Evolutionary conservation across 2,113 vertebrate genomes (phyloP), one percentile per base, ranked within the genome.

Genomic region (Cebidichthys violaceus): DNA sequence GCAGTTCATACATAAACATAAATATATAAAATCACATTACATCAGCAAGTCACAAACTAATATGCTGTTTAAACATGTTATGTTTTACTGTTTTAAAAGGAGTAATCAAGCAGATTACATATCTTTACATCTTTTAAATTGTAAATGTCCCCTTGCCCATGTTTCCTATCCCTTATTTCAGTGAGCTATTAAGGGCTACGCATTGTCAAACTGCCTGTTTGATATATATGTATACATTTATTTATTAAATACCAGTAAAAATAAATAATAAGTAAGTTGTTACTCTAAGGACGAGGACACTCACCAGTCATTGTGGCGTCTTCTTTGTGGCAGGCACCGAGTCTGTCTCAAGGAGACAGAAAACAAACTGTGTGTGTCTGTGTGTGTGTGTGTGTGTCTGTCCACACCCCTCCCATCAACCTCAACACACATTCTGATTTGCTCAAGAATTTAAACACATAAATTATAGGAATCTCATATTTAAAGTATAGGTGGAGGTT

Each of bases 271-370:
- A 59, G 24, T 27, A 27, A 4, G 6, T 27, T 57, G 1, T 57
- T 27, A 29, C 27, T 79, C 0, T 1, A 6, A 60, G 24, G 73
- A 77, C 69, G 37, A 33, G 57, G 73, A 2, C n/a, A 76, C 94
- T 93, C 83, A 94, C 94, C 91, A 64, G 41, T 54, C 93, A 94
- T 94, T 11, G 59, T 88, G 77, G 6, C 61, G 70, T 79, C 54
- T 65, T 77, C 68, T 82, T 2, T 27, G 31, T 3, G 0, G 35
- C 31, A 66, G 22, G 39, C 50, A 7, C 20, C 0, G 27, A 62
- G 50, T 71, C 4, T 82, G 71, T 85, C 50, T 79, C 70, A 52
- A 2, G 9, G 5, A 77, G 39, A 70, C 13, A 8, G 24, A 22
- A 35, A 81, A 72, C 73, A 45, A 43, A 31, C 0, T n/a, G 11